Conservation (phyloP, 2,797 vertebrate species). For the Pachyuromys duprasi region DNA sequence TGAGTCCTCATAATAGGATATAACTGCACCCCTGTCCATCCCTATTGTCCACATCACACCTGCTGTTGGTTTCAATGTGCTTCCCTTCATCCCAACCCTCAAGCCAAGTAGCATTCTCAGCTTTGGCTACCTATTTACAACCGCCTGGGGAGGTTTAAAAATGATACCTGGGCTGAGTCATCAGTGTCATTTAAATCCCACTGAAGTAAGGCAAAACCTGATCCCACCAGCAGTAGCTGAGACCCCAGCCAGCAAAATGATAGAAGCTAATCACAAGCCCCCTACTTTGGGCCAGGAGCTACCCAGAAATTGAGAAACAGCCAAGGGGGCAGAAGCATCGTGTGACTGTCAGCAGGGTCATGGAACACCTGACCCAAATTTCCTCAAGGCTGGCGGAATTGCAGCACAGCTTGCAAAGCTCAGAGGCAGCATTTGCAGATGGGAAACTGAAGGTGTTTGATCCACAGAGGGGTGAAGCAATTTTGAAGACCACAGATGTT, state of each 20-base stretch:
- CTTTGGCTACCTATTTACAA: neutral
- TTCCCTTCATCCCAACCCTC: neutral
- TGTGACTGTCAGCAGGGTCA: neutral
- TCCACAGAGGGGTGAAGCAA: conserved; percentile 25
- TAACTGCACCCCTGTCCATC: neutral
- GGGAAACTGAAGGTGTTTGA: conserved; percentile 29
- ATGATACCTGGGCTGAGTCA: accelerated
- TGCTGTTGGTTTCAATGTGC: too few relatives aligned
- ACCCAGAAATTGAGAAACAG: neutral
- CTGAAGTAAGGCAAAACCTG: neutral
- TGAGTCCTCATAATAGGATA: neutral
- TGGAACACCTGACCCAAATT: neutral
- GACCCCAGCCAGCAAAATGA: neutral
- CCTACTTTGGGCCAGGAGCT: neutral
- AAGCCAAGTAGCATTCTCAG: neutral
- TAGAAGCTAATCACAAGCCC: neutral
- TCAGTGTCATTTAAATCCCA: neutral
- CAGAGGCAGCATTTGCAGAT: neutral
- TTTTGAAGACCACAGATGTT: conserved; percentile 20
- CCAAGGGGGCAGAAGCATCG: neutral
- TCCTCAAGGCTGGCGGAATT: neutral
- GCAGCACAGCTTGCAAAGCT: neutral
- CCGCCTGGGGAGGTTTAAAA: neutral
- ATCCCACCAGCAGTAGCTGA: neutral
- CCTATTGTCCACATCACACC: neutral